phyloP scores from a whole-genome alignment of 2,113 vertebrate genomes.

The Coregonus clupeaformis region DNA sequence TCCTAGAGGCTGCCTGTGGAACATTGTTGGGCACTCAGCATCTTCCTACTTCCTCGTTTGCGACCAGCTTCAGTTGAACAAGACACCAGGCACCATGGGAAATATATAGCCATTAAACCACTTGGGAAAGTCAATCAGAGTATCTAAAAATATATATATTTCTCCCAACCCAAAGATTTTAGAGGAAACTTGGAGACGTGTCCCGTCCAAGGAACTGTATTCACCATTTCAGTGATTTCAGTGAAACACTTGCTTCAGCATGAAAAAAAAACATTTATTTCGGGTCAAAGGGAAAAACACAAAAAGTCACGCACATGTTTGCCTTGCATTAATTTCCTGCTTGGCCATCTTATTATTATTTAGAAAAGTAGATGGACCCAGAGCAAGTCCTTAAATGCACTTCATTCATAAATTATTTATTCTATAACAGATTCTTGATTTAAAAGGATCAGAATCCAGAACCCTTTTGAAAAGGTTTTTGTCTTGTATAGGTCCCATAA shows the following conservation, averaged over 20 bases:
- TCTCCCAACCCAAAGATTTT: not conserved
- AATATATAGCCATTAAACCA: conserved; percentile 10
- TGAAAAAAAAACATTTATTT: no score
- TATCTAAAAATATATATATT: not conserved
- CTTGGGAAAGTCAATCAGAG: not conserved
- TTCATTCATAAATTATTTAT: not conserved
- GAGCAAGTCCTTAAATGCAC: not conserved
- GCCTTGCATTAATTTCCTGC: no score
- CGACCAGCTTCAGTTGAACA: conserved; percentile 66
- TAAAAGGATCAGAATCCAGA: not conserved
- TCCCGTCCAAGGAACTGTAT: not conserved
- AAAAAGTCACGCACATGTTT: no score
- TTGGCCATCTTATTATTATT: no score
- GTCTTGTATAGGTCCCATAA: not conserved
- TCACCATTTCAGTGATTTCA: not conserved
- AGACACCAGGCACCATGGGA: conserved; percentile 5
- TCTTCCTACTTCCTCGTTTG: conserved; percentile 42
- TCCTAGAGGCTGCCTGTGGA: not conserved
- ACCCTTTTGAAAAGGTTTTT: not conserved
- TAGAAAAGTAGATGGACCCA: no score
- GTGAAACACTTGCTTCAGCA: not conserved
- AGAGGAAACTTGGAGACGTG: no score
- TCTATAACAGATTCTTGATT: not conserved
- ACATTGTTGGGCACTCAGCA: not conserved
- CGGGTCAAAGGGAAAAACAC: no score